A percentile compares a stretch with the other conserved stretches of the same genome.
These are phyloP conservation scores for Oscheius sp. DNA, from an alignment of 2,888 invertebrate species.

Conservation along the genomic window DNA sequence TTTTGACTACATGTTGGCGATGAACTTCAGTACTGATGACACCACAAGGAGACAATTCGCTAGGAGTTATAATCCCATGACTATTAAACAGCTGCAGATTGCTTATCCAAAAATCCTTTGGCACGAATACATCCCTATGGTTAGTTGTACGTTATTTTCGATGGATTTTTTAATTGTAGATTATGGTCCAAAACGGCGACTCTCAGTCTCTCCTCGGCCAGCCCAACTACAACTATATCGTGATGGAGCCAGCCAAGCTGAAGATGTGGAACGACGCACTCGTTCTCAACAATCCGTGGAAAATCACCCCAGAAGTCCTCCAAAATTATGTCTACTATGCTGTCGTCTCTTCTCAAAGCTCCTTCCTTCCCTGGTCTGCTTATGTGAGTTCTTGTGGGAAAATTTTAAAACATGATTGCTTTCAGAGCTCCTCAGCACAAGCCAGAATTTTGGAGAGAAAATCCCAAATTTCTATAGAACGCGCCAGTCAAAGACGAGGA, in stretches of 20 bases:
- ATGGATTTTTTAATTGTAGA: neutral
- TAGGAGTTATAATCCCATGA: constrained; percentile 55
- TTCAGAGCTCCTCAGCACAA: neutral
- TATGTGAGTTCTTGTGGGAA: constrained; percentile 13
- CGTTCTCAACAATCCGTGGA: neutral
- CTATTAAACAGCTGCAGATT: constrained; percentile 32
- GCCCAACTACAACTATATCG: constrained; percentile 33
- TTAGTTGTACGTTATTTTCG: neutral
- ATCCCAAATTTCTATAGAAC: no score
- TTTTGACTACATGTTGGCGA: constrained; percentile 59
- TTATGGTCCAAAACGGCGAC: neutral
- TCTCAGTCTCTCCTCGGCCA: neutral
- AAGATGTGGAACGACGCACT: constrained; percentile 6
- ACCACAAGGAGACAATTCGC: constrained; percentile 56
- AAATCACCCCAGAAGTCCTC: constrained; percentile 42
- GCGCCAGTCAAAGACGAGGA: neutral
- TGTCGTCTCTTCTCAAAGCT: constrained; percentile 40
- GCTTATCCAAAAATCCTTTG: constrained; percentile 34
- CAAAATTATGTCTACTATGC: constrained; percentile 56
- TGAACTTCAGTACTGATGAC: constrained; percentile 52
- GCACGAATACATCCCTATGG: constrained; percentile 43
- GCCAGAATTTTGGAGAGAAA: neutral
- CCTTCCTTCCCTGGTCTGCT: constrained; percentile 41
- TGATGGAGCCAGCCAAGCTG: constrained; percentile 45
- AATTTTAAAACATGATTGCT: neutral